These are phyloP conservation scores for Phenganax subtilis DNA, from an alignment of 92 coral and sea anemone genomes.

Conservation along the genomic window DNA sequence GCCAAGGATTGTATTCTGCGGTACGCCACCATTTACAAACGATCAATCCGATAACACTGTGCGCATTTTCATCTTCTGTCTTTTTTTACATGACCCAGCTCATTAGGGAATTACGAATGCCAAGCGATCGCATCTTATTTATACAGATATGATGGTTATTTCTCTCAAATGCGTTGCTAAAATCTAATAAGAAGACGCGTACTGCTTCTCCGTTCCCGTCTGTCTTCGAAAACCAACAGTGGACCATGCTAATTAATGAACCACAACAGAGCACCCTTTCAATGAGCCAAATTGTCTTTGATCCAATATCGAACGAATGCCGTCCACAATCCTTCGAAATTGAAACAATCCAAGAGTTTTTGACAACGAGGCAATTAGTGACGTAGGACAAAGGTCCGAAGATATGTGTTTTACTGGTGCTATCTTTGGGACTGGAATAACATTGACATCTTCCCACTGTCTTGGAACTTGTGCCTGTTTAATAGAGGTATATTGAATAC, in stretches of 20 bases:
- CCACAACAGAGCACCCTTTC: no score
- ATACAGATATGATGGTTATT: no score
- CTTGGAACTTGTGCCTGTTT: slow-evolving; percentile 32
- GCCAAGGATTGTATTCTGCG: slow-evolving; percentile 11
- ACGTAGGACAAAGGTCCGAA: neutral
- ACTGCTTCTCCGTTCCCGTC: no score
- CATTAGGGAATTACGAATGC: no score
- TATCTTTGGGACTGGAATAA: slow-evolving; percentile 32
- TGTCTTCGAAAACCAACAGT: neutral
- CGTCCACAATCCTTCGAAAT: slow-evolving; percentile 22
- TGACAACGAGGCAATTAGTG: neutral
- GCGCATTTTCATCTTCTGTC: slow-evolving; percentile 14
- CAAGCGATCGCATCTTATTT: no score
- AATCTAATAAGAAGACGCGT: no score
- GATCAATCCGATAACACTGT: neutral
- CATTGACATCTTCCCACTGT: slow-evolving; percentile 31
- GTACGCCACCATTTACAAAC: neutral
- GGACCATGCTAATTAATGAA: no score
- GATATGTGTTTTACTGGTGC: slow-evolving; percentile 24
- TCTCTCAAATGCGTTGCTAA: no score
- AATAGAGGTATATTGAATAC: slow-evolving; percentile 33
- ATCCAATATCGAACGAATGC: no score
- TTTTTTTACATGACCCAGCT: neutral
- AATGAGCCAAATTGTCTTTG: no score
- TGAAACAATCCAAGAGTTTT: slow-evolving; percentile 10